Conservation (phyloP, 2,797 vertebrate genomes). For the Enteromius thamalakanensis region DNA sequence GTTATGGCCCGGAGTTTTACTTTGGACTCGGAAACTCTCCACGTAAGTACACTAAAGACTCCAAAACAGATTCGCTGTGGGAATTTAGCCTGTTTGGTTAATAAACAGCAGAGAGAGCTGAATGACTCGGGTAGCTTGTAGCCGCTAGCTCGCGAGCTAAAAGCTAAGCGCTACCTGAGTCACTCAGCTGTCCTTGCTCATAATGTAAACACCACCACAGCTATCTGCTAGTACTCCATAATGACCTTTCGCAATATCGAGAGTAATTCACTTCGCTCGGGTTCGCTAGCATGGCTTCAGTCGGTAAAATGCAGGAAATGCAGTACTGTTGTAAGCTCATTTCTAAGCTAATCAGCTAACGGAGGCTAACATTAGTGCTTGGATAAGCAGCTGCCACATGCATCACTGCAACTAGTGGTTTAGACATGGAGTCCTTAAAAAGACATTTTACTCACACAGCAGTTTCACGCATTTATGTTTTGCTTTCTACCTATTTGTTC, state of each 20-base stretch:
- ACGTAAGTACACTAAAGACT: slow-evolving; percentile 81
- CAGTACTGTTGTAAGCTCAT: slow-evolving; percentile 9
- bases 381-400: slow-evolving; percentile 39
- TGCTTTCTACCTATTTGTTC: neutral
- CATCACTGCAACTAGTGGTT: slow-evolving; percentile 48
- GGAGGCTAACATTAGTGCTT: slow-evolving; percentile 28
- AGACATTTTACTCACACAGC: neutral
- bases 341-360: slow-evolving; percentile 35
- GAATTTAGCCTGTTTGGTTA: neutral
- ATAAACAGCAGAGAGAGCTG: neutral
- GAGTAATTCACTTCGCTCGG: neutral
- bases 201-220: neutral
- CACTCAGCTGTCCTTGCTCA: slow-evolving; percentile 39
- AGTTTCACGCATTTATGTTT: neutral
- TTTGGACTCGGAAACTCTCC: slow-evolving; percentile 93
- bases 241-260: neutral
- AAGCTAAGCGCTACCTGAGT: slow-evolving; percentile 41
- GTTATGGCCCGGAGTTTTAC: slow-evolving; percentile 92
- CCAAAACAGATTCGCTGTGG: neutral
- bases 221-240: neutral
- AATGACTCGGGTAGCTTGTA: slow-evolving; percentile 17
- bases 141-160: slow-evolving; percentile 34
- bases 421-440: slow-evolving; percentile 5
- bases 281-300: neutral
- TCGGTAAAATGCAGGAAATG: neutral